Percentiles rank a stretch among this genome's conserved stretches.
Evolutionary conservation across 1,140 invertebrate genomes (phyloP).

Genomic region (Paralvinella palmiformis): DNA sequence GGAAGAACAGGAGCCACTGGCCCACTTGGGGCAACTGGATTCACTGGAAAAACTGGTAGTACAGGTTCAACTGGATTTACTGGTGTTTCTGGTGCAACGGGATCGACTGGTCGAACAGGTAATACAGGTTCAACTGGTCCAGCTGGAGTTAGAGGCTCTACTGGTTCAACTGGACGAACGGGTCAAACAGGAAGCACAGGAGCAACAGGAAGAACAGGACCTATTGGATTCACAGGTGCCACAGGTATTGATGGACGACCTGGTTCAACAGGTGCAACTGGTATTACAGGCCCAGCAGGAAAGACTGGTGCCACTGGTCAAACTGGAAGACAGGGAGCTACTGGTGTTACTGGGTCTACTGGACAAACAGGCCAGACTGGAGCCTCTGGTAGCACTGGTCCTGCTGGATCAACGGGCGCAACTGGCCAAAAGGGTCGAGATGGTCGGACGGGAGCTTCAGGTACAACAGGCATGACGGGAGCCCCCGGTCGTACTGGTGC

Average conservation of each 20-base stretch:
- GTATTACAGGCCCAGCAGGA: constrained; percentile 4
- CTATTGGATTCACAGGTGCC: not conserved
- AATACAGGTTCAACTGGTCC: constrained; percentile 13
- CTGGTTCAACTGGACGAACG: constrained; percentile 14
- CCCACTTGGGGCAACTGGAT: not conserved
- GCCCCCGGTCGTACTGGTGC: constrained; percentile 12
- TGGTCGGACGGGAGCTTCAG: constrained; percentile 6
- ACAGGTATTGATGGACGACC: not conserved
- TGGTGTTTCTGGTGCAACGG: constrained; percentile 8
- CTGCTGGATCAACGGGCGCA: constrained; percentile 7
- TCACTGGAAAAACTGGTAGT: not conserved
- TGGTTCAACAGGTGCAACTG: constrained; percentile 4
- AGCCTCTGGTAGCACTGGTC: constrained; percentile 9
- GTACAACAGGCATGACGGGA: constrained; percentile 7
- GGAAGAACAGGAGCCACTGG: not conserved
- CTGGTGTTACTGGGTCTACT: constrained; percentile 16
- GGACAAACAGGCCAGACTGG: constrained; percentile 10
- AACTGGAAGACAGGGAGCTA: constrained; percentile 17
- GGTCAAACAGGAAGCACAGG: constrained; percentile 16
- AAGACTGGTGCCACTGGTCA: constrained; percentile 13
- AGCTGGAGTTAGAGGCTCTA: constrained; percentile 5
- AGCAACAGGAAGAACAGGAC: constrained; percentile 10
- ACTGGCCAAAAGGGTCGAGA: not conserved
- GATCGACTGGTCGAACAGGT: constrained; percentile 16
- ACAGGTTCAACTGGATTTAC: not conserved